Percentiles rank a stretch among this genome's conserved stretches.
Conservation (phyloP, 2,113 vertebrate species). For the Corythaeola cristata region DNA sequence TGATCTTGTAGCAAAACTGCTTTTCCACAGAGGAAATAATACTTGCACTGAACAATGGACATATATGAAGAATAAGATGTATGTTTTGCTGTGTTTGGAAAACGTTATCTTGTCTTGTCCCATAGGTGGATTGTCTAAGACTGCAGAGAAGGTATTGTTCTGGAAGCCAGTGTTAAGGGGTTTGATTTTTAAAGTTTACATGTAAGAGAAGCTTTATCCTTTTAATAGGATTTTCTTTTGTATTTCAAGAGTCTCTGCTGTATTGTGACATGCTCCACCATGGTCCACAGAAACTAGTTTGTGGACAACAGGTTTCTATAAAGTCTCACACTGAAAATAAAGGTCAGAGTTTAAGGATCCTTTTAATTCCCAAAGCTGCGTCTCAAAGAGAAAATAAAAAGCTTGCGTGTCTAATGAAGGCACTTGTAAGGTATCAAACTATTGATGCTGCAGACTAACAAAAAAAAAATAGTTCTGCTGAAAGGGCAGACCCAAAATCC, state of each 20-base stretch:
- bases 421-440: too few relatives aligned
- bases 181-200: constrained; percentile 9
- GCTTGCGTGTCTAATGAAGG: not conserved
- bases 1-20: not conserved
- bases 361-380: not conserved
- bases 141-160: not conserved
- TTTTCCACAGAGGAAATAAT: not conserved
- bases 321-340: constrained; percentile 59
- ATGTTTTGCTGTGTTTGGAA: constrained; percentile 7
- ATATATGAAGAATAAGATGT: not conserved
- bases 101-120: not conserved
- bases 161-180: not conserved
- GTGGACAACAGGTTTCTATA: constrained; percentile 32
- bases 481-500: not conserved
- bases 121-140: not conserved
- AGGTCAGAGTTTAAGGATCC: not conserved
- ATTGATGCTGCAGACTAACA: not conserved
- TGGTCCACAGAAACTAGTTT: not conserved
- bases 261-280: not conserved
- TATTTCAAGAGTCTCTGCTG: constrained; percentile 27
- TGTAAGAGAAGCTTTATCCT: not conserved
- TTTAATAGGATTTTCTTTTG: constrained; percentile 18
- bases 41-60: not conserved
- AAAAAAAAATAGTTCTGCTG: not conserved
- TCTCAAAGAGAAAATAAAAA: not conserved